Percentiles rank a stretch among this genome's conserved stretches.
Conservation (phyloP, 2,888 invertebrate genomes). For the Drosophila kanekoi region DNA sequence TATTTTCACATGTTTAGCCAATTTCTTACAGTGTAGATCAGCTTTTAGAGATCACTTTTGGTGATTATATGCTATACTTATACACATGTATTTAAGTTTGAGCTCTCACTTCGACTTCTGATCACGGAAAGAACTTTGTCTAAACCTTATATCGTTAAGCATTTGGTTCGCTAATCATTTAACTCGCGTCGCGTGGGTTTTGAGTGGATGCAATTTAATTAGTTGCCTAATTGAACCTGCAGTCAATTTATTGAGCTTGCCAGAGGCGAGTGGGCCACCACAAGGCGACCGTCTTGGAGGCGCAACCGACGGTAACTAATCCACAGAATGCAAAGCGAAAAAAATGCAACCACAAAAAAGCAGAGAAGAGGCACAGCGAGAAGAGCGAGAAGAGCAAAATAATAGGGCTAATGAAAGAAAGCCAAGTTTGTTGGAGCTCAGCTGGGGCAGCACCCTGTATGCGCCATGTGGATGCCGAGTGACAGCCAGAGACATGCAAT, state of each 20-base stretch:
- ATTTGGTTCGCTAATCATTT: constrained; percentile 3
- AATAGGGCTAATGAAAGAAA: constrained; percentile 67
- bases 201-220: constrained; percentile 39
- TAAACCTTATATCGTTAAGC: background rate
- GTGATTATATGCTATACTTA: background rate
- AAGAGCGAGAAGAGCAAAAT: constrained; percentile 13
- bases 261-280: constrained; percentile 8
- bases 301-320: constrained; percentile 39
- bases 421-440: constrained; percentile 23
- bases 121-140: background rate
- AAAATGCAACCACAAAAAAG: constrained; percentile 35
- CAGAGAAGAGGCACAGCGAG: constrained; percentile 16
- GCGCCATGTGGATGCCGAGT: constrained; percentile 65
- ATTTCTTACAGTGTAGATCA: background rate
- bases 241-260: constrained; percentile 45
- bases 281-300: constrained; percentile 48
- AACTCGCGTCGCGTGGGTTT: constrained; percentile 8
- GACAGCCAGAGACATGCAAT: constrained; percentile 70
- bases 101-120: background rate
- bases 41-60: background rate
- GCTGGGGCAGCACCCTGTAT: constrained; percentile 42
- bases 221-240: constrained; percentile 40
- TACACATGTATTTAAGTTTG: background rate
- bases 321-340: constrained; percentile 42
- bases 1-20: too few species aligned